phyloP scores from a whole-genome alignment of 1,140 invertebrate species.

The Eriocheir sinensis region DNA sequence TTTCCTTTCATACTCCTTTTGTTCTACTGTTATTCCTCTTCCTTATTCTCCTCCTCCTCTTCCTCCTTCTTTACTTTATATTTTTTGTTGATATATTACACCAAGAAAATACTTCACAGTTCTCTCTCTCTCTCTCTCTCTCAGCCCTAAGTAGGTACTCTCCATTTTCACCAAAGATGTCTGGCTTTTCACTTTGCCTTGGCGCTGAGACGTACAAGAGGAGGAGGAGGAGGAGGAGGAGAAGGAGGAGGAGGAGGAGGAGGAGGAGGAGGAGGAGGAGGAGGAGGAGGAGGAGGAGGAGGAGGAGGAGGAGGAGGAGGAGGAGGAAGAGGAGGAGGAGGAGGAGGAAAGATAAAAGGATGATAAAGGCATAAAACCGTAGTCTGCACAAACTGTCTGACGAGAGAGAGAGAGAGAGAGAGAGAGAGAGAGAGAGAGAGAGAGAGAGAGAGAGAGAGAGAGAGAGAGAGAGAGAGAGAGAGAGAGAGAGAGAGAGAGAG shows the following conservation, averaged over 20 bases:
- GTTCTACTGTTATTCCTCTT: no score
- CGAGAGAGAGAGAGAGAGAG: neutral
- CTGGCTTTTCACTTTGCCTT: neutral
- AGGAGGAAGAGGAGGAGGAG: neutral
- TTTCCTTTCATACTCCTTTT: no score
- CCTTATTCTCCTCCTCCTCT: no score
- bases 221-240: conserved; percentile 18
- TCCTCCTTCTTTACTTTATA: no score
- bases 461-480: neutral
- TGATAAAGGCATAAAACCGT: neutral
- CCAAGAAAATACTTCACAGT: no score
- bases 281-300: neutral
- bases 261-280: conserved; percentile 10
- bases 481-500: neutral
- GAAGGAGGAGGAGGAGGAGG: neutral
- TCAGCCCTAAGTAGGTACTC: neutral
- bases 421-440: neutral
- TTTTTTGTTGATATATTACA: no score
- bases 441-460: neutral
- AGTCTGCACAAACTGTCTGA: neutral
- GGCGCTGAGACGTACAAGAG: neutral
- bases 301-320: neutral
- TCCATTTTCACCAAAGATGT: neutral
- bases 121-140: no score
- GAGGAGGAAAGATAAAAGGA: neutral